Percentiles rank a stretch among this genome's conserved stretches.
These are phyloP conservation scores for Toxotes lorentzi DNA, from an alignment of 2,797 vertebrate species.

Conservation along the genomic window DNA sequence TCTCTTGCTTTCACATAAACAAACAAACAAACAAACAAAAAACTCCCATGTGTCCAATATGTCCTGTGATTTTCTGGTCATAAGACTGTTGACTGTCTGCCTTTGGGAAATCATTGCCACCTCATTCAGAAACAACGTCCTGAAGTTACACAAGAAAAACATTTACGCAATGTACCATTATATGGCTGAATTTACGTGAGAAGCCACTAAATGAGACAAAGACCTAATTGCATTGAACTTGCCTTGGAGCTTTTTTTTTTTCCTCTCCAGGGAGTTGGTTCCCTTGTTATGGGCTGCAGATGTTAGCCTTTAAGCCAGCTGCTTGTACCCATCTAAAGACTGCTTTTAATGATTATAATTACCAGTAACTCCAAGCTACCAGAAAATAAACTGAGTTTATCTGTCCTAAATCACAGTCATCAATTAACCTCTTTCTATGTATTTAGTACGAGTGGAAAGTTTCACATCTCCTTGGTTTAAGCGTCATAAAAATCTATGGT, in stretches of 20 bases:
- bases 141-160: conserved; percentile 19
- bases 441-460: conserved; percentile 7
- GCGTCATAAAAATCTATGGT: background rate
- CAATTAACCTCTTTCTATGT: conserved; percentile 9
- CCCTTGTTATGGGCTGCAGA: conserved; percentile 53
- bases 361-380: conserved; percentile 43
- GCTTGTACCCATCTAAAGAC: conserved; percentile 39
- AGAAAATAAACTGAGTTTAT: conserved; percentile 25
- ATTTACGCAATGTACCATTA: background rate
- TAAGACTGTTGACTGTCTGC: background rate
- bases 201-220: conserved; percentile 30
- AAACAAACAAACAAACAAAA: background rate
- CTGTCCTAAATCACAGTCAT: conserved; percentile 19
- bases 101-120: conserved; percentile 13
- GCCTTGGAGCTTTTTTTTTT: conserved; percentile 1
- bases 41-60: background rate
- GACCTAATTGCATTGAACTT: conserved; percentile 2
- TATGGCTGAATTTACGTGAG: conserved; percentile 10
- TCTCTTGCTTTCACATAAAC: background rate
- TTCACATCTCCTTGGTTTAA: background rate
- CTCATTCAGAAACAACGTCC: background rate
- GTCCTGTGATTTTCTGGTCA: conserved; percentile 23
- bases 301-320: conserved; percentile 63
- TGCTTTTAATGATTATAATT: conserved; percentile 60
- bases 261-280: conserved; percentile 28